A percentile compares a stretch with the other conserved stretches of the same genome.
Conservation (phyloP, 1,140 invertebrate species). For the Temnothorax longispinosus region DNA sequence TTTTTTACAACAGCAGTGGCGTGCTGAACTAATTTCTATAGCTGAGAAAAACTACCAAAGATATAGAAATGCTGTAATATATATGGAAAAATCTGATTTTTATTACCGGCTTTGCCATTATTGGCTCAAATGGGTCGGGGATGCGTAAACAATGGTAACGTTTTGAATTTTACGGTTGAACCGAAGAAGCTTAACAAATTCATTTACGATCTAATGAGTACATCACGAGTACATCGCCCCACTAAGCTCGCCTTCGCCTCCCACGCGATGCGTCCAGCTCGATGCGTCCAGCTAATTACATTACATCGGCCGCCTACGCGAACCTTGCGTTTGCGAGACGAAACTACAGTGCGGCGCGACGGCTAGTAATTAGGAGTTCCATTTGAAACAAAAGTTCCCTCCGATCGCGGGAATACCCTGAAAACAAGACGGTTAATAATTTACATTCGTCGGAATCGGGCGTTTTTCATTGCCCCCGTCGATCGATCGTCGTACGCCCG, state of each 20-base stretch:
- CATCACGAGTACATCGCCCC: constrained; percentile 1
- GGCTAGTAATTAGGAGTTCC: constrained; percentile 33
- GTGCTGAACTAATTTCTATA: not conserved
- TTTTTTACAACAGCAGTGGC: not conserved
- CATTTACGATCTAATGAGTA: constrained; percentile 33
- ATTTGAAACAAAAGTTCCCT: not conserved
- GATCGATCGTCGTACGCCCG: constrained; percentile 21
- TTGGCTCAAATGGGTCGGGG: not conserved
- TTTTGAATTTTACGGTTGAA: not conserved
- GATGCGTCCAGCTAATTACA: constrained; percentile 43
- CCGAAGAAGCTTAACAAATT: constrained; percentile 25
- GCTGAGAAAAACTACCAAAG: not conserved
- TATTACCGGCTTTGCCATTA: not conserved
- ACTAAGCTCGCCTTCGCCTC: not conserved
- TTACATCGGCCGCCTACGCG: constrained; percentile 25
- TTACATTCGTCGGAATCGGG: not conserved
- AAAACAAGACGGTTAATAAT: constrained; percentile 20
- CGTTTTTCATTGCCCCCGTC: constrained; percentile 1
- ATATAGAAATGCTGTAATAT: not conserved
- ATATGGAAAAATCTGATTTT: not conserved
- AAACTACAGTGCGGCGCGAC: not conserved
- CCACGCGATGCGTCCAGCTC: constrained; percentile 27
- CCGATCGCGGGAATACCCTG: not conserved
- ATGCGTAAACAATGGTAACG: not conserved
- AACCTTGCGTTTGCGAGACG: constrained; percentile 16